phyloP scores from a whole-genome alignment of 2,113 vertebrate genomes.

The Danionella cerebrum region DNA sequence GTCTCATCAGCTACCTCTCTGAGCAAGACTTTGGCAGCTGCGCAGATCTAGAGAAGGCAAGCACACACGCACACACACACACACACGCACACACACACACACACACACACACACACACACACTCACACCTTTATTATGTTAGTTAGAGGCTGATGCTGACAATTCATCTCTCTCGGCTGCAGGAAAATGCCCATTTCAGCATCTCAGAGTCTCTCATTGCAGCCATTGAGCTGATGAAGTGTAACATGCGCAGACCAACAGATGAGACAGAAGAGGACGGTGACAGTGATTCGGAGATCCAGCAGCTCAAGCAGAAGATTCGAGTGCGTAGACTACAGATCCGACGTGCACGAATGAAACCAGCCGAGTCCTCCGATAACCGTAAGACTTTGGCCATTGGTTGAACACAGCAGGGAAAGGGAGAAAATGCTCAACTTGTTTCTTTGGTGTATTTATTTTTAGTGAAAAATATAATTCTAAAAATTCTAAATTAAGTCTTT shows the following conservation, averaged over 20 bases:
- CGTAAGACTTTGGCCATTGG: neutral
- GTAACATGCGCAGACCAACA: constrained; percentile 78
- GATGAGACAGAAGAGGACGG: constrained; percentile 74
- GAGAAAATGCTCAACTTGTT: no score
- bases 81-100: no score
- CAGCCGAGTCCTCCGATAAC: constrained; percentile 18
- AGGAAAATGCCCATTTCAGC: constrained; percentile 98
- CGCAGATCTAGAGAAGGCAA: constrained; percentile 94
- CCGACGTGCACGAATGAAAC: constrained; percentile 68
- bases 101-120: no score
- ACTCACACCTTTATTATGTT: no score
- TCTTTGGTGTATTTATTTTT: no score
- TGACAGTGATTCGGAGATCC: constrained; percentile 89
- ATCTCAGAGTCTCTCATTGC: constrained; percentile 95
- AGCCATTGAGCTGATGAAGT: constrained; percentile 98
- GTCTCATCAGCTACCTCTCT: constrained; percentile 96
- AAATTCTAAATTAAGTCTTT: no score
- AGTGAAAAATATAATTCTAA: no score
- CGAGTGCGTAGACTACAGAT: constrained; percentile 89
- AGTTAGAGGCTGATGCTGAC: no score
- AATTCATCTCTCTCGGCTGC: no score
- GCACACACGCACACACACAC: neutral
- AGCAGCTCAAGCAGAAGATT: constrained; percentile 95
- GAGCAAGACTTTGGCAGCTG: constrained; percentile 99
- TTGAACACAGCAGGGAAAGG: neutral